Percentiles rank a stretch among this genome's conserved stretches.
Conservation (phyloP, 2,888 invertebrate species). For the Phengaris alcon region DNA sequence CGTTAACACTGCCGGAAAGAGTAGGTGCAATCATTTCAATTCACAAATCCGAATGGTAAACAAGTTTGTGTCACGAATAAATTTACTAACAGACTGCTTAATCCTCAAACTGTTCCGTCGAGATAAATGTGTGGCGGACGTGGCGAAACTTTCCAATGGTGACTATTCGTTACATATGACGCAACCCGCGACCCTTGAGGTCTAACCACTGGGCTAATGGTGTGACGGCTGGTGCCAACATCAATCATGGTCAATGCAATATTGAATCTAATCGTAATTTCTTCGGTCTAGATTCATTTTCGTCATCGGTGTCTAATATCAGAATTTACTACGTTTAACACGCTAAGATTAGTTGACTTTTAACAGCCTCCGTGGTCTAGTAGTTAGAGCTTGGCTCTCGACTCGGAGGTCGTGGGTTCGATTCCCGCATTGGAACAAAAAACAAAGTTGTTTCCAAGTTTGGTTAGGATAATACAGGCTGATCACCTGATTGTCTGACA, state of each 20-base stretch:
- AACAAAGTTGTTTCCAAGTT: too few species aligned
- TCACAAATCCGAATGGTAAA: conserved; percentile 10
- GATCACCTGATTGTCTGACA: too few species aligned
- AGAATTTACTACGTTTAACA: too few species aligned
- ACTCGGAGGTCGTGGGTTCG: too few species aligned
- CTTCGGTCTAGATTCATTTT: neutral
- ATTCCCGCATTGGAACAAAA: too few species aligned
- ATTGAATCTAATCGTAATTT: neutral
- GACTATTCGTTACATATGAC: conserved; percentile 67
- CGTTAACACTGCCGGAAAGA: neutral
- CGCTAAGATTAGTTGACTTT: too few species aligned
- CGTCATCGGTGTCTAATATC: too few species aligned
- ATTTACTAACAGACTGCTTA: conserved; percentile 34
- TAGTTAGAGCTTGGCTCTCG: too few species aligned
- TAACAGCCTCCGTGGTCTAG: too few species aligned
- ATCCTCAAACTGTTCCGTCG: conserved; percentile 41
- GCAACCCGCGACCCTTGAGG: conserved; percentile 67
- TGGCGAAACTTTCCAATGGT: conserved; percentile 59
- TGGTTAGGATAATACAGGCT: too few species aligned
- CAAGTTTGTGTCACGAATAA: conserved; percentile 31
- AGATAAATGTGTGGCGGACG: conserved; percentile 66
- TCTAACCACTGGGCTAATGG: conserved; percentile 62
- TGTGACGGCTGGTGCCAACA: conserved; percentile 55
- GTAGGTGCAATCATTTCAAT: neutral
- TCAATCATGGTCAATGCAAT: conserved; percentile 48